A percentile compares a stretch with the other conserved stretches of the same genome.
Evolutionary conservation across 1,140 invertebrate species (phyloP).

Genomic region (Drosophila tsacasi): DNA sequence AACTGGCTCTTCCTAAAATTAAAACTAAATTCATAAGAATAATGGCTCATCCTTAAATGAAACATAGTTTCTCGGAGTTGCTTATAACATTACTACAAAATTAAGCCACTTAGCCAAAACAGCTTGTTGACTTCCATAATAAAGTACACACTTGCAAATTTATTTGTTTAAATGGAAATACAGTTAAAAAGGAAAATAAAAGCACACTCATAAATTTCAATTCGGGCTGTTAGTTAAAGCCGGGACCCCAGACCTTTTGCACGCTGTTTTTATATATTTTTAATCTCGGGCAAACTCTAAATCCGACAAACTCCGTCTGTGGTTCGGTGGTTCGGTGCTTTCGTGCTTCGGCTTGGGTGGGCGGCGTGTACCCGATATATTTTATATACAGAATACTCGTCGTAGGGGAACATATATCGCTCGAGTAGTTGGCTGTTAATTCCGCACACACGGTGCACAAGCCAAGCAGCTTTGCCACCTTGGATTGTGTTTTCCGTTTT

Average conservation of each 20-base stretch:
- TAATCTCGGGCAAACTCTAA: slow-evolving; percentile 31
- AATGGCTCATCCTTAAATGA: background rate
- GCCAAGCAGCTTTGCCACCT: slow-evolving; percentile 12
- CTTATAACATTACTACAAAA: background rate
- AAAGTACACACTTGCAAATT: slow-evolving; percentile 31
- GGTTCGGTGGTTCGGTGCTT: slow-evolving; percentile 1
- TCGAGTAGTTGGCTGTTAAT: slow-evolving; percentile 47
- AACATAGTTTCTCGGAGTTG: background rate
- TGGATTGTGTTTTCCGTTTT: slow-evolving; percentile 32
- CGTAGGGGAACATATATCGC: slow-evolving; percentile 1
- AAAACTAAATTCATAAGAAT: background rate
- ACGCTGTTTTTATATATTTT: slow-evolving; percentile 12
- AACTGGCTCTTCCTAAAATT: background rate
- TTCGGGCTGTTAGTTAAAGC: slow-evolving; percentile 21
- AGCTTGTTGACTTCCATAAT: slow-evolving; percentile 12
- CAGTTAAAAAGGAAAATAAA: slow-evolving; percentile 10
- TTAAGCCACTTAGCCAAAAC: slow-evolving; percentile 13
- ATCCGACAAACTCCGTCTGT: slow-evolving; percentile 16
- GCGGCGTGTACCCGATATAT: slow-evolving; percentile 7
- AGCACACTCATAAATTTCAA: slow-evolving; percentile 32
- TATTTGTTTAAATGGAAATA: slow-evolving; percentile 9
- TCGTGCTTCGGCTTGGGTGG: slow-evolving; percentile 17
- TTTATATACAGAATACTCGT: background rate
- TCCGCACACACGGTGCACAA: slow-evolving; percentile 42
- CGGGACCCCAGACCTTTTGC: slow-evolving; percentile 13